A percentile compares a stretch with the other conserved stretches of the same genome.
Conservation (phyloP, 2,113 vertebrate genomes). For the Mesitornis unicolor region DNA sequence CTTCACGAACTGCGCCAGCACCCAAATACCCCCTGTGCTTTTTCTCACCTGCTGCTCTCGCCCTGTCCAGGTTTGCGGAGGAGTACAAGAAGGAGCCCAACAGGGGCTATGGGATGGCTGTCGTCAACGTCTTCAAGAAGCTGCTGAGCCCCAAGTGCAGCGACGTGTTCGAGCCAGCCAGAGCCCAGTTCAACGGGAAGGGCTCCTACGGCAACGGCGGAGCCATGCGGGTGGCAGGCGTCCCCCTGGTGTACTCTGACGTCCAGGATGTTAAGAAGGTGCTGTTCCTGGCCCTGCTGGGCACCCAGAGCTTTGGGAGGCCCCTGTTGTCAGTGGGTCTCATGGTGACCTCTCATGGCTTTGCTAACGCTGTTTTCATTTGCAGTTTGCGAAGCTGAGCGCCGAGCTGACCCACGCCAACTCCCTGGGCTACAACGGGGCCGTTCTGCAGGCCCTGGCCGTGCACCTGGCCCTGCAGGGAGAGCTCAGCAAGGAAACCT, state of each 20-base stretch:
- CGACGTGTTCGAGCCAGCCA: conserved; percentile 89
- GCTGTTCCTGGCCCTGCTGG: neutral
- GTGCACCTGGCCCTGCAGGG: conserved; percentile 92
- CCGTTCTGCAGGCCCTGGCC: conserved; percentile 91
- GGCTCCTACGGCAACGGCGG: conserved; percentile 97
- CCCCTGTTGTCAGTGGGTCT: neutral
- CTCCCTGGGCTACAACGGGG: conserved; percentile 95
- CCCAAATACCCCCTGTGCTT: fast-evolving
- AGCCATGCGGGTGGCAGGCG: conserved; percentile 92
- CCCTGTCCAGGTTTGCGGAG: conserved; percentile 84
- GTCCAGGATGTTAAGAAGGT: conserved; percentile 85
- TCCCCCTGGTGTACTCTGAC: conserved; percentile 82
- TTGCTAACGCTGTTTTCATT: neutral
- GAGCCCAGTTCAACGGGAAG: conserved; percentile 91
- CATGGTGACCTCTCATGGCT: fast-evolving
- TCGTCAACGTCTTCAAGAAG: conserved; percentile 91
- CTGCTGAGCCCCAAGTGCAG: conserved; percentile 86
- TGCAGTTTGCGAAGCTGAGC: conserved; percentile 85
- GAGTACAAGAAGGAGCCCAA: conserved; percentile 89
- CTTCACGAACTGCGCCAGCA: neutral
- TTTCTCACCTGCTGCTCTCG: neutral
- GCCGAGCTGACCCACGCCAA: conserved; percentile 94
- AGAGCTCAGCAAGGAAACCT: conserved; percentile 79
- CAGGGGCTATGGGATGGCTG: conserved; percentile 90
- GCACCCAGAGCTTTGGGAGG: neutral